These are phyloP conservation scores for Lucinisca nassula DNA, from an alignment of 2,888 invertebrate genomes.

Conservation along the genomic window DNA sequence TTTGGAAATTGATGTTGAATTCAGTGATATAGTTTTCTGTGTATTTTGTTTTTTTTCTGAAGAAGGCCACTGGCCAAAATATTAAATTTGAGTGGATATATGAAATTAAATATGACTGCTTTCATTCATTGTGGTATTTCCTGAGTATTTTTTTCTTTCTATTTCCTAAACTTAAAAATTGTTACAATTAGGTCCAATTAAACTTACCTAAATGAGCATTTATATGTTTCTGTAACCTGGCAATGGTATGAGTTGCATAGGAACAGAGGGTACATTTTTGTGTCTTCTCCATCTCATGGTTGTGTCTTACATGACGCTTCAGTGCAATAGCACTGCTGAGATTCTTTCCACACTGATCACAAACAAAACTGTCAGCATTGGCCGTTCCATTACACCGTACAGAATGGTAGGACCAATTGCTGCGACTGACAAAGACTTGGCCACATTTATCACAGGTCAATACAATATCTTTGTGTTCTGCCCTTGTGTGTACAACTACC, in stretches of 20 bases:
- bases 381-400: constrained; percentile 14
- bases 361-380: neutral
- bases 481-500: neutral
- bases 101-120: too few relatives aligned
- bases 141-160: too few relatives aligned
- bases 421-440: constrained; percentile 19
- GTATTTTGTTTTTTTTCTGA: too few relatives aligned
- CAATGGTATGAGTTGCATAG: constrained; percentile 8
- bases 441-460: constrained; percentile 20
- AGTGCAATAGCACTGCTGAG: neutral
- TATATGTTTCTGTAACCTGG: constrained; percentile 9
- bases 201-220: constrained; percentile 20
- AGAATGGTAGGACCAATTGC: constrained; percentile 17
- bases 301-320: neutral
- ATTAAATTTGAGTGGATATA: too few relatives aligned
- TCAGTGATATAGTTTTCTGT: too few relatives aligned
- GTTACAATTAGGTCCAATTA: too few relatives aligned
- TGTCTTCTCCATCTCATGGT: constrained; percentile 19
- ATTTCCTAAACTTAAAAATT: too few relatives aligned
- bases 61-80: too few relatives aligned
- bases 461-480: neutral
- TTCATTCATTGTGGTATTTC: too few relatives aligned
- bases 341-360: constrained; percentile 11
- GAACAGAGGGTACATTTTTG: constrained; percentile 3
- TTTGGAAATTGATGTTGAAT: too few relatives aligned